Evolutionary conservation across 2,888 invertebrate genomes (phyloP), one percentile per base, ranked within the genome.

Genomic region (Ypsolopha sequella): DNA sequence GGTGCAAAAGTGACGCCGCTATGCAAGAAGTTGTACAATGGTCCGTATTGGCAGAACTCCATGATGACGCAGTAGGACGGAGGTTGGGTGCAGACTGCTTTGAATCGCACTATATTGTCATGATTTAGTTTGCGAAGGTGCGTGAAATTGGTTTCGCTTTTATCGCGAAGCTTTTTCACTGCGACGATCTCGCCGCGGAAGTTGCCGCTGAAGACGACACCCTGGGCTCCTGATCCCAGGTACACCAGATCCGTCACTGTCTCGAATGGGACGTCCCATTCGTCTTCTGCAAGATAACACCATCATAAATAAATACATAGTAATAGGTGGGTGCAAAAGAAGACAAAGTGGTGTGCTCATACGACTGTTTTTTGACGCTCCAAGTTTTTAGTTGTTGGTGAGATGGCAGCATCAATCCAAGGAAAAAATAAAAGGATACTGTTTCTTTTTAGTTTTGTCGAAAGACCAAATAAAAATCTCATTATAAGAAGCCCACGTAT

Each of bases 31-130:
- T 97, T 95, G 76, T 95, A 98, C 44, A 99, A 88, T 24, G 98
- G 95, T 2, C 99, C 99, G 66, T 95, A 94, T 2, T 97, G 95
- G 73, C 99, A 99, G 79, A 91, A 99, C 74, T 99, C 99, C 99
- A 99, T 99, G 52, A 99, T 91, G 59, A 99, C 95, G 74, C 97
- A 97, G 71, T 93, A 97, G 64, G 94, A 94, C 0, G 97, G 97
- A 6, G 95, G 91, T 70, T 95, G 93, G 1, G 95, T 95, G 73
- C 98, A 99, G 6, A 99, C 95, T 48, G 99, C 99, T 73, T 90
- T 92, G 76, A 97, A 96, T 1, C 76, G 69, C 1, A 86, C 86
- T 62, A 99, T 95, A 75, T 99, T 98, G n/a, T 94, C 94, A 78
- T 99, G 98, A 70, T 96, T 95, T 52, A 99, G 89, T 79, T 97